A percentile compares a stretch with the other conserved stretches of the same genome.
Evolutionary conservation across 2,797 vertebrate species (phyloP).

Genomic region (Mus caroli): DNA sequence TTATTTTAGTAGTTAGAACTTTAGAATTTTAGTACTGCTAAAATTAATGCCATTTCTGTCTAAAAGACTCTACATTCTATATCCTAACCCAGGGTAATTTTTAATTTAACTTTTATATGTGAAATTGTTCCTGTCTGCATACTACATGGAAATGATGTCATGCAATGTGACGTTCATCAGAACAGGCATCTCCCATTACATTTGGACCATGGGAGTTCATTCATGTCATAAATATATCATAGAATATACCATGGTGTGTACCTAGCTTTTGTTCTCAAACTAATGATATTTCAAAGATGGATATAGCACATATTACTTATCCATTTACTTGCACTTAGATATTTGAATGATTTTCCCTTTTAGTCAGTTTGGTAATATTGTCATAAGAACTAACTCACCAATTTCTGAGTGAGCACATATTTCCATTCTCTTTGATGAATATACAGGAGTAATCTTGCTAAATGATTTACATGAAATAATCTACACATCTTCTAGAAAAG

Average conservation of each 20-base stretch:
- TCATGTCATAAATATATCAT: neutral
- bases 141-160: neutral
- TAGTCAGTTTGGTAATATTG: neutral
- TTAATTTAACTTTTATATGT: neutral
- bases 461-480: neutral
- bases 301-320: neutral
- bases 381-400: neutral
- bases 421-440: neutral
- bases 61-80: neutral
- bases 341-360: neutral
- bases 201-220: neutral
- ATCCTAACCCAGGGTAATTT: neutral
- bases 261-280: neutral
- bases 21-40: neutral
- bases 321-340: neutral
- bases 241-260: neutral
- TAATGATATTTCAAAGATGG: neutral
- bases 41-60: neutral
- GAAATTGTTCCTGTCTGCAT: neutral
- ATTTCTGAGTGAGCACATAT: neutral
- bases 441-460: neutral
- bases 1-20: no score
- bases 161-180: neutral
- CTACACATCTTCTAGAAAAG: neutral
- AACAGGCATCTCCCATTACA: neutral